Evolutionary conservation across 1,140 invertebrate species (phyloP).

Genomic region (Aporrectodea caliginosa): DNA sequence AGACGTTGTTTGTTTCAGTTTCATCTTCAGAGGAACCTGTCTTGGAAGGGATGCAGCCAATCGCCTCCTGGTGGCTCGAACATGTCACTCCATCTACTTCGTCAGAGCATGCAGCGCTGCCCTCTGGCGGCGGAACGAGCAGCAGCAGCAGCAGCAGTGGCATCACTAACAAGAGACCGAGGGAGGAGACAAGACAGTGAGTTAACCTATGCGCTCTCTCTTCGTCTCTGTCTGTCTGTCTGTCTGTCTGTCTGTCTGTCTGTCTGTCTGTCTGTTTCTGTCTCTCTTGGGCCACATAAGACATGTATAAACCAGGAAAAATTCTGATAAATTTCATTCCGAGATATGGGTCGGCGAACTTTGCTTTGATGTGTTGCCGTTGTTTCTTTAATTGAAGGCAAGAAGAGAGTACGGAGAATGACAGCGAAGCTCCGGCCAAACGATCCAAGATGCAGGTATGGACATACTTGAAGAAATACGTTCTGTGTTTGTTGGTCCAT

Average conservation of each 20-base stretch:
- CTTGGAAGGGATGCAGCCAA: not conserved
- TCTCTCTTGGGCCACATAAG: too few relatives aligned
- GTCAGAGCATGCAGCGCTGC: constrained; percentile 23
- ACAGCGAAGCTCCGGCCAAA: constrained; percentile 11
- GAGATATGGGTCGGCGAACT: too few relatives aligned
- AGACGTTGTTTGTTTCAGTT: not conserved
- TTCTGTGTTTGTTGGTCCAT: not conserved
- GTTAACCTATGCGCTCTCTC: too few relatives aligned
- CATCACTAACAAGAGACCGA: constrained; percentile 37
- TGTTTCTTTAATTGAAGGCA: not conserved
- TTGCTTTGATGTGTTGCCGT: not conserved
- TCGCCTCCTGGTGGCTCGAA: not conserved
- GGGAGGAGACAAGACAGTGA: constrained; percentile 19
- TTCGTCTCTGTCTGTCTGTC: too few relatives aligned
- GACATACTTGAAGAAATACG: not conserved
- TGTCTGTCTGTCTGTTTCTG: too few relatives aligned
- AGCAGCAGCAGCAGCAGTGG: constrained; percentile 40
- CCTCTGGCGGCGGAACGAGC: constrained; percentile 37
- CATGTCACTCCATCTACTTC: not conserved
- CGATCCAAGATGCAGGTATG: constrained; percentile 15
- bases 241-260: too few relatives aligned
- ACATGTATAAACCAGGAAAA: too few relatives aligned
- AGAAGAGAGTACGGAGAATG: constrained; percentile 4
- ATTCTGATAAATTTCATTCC: too few relatives aligned
- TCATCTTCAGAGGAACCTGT: constrained; percentile 14